Evolutionary conservation across 1,140 invertebrate genomes (phyloP), one percentile per base, ranked within the genome.

Genomic region (Drosophila parabipectinata): DNA sequence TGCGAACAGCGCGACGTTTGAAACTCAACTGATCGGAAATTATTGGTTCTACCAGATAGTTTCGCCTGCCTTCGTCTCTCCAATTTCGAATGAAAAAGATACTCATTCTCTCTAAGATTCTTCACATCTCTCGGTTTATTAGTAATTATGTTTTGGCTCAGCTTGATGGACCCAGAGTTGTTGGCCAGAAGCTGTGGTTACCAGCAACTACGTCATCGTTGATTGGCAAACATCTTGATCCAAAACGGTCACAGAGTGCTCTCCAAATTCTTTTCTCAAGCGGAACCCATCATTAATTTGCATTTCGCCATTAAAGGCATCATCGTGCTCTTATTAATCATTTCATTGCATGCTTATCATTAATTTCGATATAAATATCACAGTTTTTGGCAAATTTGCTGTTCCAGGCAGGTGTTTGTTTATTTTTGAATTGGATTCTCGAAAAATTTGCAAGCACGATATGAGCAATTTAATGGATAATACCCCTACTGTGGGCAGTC

Each of bases 11-110:
- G 74, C 66, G 48, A 75, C 74, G 78, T 64, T 59, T 82, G 44
- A 61, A 78, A 87, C 51, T 62, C 41, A 44, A 85, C 82, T 85
- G 82, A 85, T 85, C 66, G 48, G 21, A 61, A 78, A 77, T 74
- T 44, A 18, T 37, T 37, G 34, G 32, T 18, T 59, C 41, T 37
- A 26, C 53, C 64, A 53, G 37, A 68, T 77, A 80, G 72, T 80
- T 83, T 67, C 39, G 44, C 41, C 9, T 41, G 45, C 37, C 18
- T 32, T 56, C 51, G 34, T 24, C 68, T 72, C 69, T 72, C 34
- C n/a, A 45, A 7, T 28, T 28, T 28, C 1, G 9, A 47, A 18
- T 18, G 21, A 18, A 15, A 32, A 34, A 34, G 14, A 52, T 32
- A 45, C 10, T 41, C 10, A 44, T 44, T 44, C 44, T 47, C 18